Evolutionary conservation across 2,113 vertebrate genomes (phyloP), one percentile per base, ranked within the genome.

Genomic region (Phrynocephalus versicolor): DNA sequence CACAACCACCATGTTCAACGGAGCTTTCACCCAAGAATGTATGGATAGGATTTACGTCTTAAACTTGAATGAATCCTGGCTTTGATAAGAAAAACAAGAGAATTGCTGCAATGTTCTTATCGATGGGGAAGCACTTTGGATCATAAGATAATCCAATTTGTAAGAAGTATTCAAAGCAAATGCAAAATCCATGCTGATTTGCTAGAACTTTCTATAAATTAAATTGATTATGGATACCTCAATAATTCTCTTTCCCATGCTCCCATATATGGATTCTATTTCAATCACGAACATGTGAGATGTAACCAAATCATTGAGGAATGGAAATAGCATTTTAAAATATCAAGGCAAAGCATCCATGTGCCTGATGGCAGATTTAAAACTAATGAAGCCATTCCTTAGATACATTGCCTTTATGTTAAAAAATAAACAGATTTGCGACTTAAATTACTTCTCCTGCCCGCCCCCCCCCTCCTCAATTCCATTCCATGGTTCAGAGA

Each of bases 221-320:
- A 57, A n/a, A 86, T 86, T 65, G 77, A 74, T 86, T 81, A 57
- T 19, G n/a, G 78, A 86, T 74, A 80, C 70, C 78, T 65, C 18
- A 23, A 57, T 74, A 55, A n/a, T 81, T 62, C 8, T 58, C 58
- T 81, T 86, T 86, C n/a, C 57, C 10, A 6, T 10, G 5, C 10
- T 65, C 78, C 27, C 41, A 80, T 70, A 86, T 81, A 74, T 74
- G 18, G 84, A 74, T 81, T 81, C 41, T 86, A 81, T 81, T 86
- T 37, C n/a, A 65, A 74, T 21, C 2, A 37, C 16, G 30, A 15
- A 70, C 77, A 73, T 74, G 78, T 37, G 41, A 74, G 41, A 55
- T 37, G n/a, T 39, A 64, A 80, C 69, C 60, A 65, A 51, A 65
- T 74, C 60, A 21, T 60, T 64, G 14, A 64, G 77, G 65, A 33